phyloP scores from a whole-genome alignment of 2,888 invertebrate species.

The Perizoma flavofasciatum region DNA sequence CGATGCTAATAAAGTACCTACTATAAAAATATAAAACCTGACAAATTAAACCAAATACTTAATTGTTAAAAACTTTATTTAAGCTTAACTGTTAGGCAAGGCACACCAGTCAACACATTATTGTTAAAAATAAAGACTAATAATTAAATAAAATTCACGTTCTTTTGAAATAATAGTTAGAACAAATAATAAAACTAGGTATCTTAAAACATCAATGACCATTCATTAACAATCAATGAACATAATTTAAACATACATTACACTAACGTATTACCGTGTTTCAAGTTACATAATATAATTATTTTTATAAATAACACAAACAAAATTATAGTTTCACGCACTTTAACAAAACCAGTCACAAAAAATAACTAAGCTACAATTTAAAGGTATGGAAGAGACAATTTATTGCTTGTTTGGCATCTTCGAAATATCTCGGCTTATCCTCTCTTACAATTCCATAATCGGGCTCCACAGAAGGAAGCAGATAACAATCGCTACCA shows the following conservation, averaged over 20 bases:
- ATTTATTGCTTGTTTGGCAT: constrained; percentile 71
- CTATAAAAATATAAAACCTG: no score
- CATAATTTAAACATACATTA: background rate
- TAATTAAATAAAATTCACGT: background rate
- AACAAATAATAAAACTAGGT: constrained; percentile 4
- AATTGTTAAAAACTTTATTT: constrained; percentile 8
- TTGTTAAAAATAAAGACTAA: constrained; percentile 8
- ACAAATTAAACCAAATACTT: background rate
- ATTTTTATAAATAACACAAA: constrained; percentile 12
- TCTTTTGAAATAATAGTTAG: constrained; percentile 1
- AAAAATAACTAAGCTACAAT: constrained; percentile 46
- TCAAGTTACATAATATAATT: background rate
- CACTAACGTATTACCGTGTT: no score
- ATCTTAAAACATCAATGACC: background rate
- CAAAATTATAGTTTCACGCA: constrained; percentile 12
- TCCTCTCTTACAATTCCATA: constrained; percentile 68
- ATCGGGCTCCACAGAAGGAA: constrained; percentile 71
- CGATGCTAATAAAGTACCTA: no score
- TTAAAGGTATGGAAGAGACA: constrained; percentile 69
- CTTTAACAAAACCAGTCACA: background rate
- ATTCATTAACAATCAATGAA: no score
- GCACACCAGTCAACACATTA: constrained; percentile 16
- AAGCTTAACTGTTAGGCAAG: constrained; percentile 13
- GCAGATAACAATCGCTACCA: constrained; percentile 30
- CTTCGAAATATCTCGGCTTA: constrained; percentile 71